Conservation (phyloP, 2,797 vertebrate species). For the Pipistrellus pipistrellus region DNA sequence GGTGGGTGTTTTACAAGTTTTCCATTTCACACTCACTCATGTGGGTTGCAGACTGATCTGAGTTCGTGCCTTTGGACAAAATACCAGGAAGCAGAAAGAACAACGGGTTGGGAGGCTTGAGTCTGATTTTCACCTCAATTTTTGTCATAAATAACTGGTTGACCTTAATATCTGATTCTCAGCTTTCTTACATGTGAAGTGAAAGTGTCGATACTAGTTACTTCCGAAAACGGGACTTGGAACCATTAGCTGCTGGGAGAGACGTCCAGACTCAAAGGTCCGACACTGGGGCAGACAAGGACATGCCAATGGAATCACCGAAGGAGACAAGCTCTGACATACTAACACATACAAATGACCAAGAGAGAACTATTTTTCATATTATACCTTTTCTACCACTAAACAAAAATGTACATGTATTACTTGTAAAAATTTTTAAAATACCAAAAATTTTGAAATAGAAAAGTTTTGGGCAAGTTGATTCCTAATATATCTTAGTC, state of each 20-base stretch:
- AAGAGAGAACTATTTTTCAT: not conserved
- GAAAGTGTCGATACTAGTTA: not conserved
- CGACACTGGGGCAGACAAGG: not conserved
- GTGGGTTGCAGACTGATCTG: not conserved
- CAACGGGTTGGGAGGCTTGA: not conserved
- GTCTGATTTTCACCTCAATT: not conserved
- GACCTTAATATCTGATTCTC: not conserved
- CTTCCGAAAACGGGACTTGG: not conserved
- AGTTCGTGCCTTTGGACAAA: not conserved
- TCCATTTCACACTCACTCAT: not conserved
- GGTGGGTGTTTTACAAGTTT: not conserved
- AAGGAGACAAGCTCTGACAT: not conserved
- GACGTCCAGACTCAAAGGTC: not conserved
- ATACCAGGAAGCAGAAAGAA: not conserved
- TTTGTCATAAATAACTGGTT: not conserved
- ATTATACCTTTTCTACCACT: not conserved
- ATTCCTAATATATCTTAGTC: not conserved
- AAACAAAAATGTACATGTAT: not conserved
- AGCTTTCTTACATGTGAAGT: not conserved
- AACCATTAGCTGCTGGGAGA: not conserved
- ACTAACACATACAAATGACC: not conserved
- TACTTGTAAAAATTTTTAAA: not conserved
- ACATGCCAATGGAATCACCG: not conserved
- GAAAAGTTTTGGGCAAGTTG: not conserved
- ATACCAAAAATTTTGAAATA: not conserved